These are phyloP conservation scores for Ochropleura leucogaster DNA, from an alignment of 2,888 invertebrate species.

Conservation along the genomic window DNA sequence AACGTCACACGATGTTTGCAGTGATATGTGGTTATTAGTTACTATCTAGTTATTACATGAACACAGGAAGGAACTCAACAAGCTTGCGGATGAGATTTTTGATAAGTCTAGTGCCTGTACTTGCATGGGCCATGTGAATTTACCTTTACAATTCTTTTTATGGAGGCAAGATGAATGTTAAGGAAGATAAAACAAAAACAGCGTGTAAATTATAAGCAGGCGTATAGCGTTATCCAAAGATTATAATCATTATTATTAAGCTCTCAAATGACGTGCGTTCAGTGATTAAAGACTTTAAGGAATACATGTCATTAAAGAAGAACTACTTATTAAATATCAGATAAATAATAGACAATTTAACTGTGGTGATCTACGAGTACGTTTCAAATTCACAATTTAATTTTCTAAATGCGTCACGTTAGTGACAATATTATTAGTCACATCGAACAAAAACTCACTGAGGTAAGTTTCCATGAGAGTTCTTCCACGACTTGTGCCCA, in stretches of 20 bases:
- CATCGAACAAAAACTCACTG: conserved; percentile 74
- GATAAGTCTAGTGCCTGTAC: conserved; percentile 32
- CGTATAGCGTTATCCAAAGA: background rate
- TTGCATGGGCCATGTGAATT: background rate
- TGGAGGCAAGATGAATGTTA: background rate
- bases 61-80: conserved; percentile 45
- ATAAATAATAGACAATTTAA: background rate
- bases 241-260: too few relatives aligned
- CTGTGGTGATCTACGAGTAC: background rate
- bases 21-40: conserved; percentile 39
- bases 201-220: background rate
- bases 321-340: background rate
- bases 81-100: conserved; percentile 49
- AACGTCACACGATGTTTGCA: conserved; percentile 57
- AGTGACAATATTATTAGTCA: conserved; percentile 39
- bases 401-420: conserved; percentile 15
- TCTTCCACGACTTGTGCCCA: conserved; percentile 86
- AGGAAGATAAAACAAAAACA: background rate
- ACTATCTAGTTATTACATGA: conserved; percentile 27
- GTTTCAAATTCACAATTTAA: conserved; percentile 14
- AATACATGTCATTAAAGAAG: background rate
- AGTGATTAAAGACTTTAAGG: background rate
- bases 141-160: conserved; percentile 4
- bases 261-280: too few relatives aligned
- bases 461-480: conserved; percentile 77